A percentile compares a stretch with the other conserved stretches of the same genome.
Conservation (phyloP, 2,888 invertebrate genomes). For the Drosophila planitibia region DNA sequence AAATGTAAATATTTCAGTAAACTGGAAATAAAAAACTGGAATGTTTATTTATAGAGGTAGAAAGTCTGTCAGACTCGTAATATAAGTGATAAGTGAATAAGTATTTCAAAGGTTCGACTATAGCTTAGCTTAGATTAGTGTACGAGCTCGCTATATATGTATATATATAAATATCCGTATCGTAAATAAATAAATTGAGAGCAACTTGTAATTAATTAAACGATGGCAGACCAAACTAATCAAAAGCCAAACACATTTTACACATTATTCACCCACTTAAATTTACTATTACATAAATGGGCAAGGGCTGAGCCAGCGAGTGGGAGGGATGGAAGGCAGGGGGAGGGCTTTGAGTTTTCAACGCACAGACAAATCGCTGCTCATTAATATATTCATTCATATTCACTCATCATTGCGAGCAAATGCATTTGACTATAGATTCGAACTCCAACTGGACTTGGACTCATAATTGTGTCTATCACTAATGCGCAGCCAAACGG, state of each 20-base stretch:
- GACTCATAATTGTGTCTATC: conserved; percentile 61
- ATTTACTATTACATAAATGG: conserved; percentile 74
- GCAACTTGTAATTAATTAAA: conserved; percentile 69
- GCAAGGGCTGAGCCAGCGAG: background rate
- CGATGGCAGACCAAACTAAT: conserved; percentile 37
- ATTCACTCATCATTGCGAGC: conserved; percentile 80
- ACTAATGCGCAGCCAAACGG: conserved; percentile 37
- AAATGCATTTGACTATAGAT: conserved; percentile 60
- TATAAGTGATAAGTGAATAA: background rate
- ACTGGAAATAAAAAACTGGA: background rate
- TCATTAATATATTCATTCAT: conserved; percentile 83
- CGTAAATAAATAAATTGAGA: conserved; percentile 36
- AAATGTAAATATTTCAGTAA: conserved; percentile 5
- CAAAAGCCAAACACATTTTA: conserved; percentile 58
- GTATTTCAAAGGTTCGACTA: background rate
- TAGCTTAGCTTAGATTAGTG: background rate
- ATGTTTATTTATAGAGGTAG: background rate
- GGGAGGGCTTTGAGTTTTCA: conserved; percentile 6
- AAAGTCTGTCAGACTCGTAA: background rate
- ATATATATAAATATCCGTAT: background rate
- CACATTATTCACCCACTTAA: conserved; percentile 66
- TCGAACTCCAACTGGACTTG: conserved; percentile 24
- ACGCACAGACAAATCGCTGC: conserved; percentile 80
- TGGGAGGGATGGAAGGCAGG: background rate
- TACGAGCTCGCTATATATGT: background rate